Conservation (phyloP, 2,113 vertebrate genomes). For the Calyptomena viridis region DNA sequence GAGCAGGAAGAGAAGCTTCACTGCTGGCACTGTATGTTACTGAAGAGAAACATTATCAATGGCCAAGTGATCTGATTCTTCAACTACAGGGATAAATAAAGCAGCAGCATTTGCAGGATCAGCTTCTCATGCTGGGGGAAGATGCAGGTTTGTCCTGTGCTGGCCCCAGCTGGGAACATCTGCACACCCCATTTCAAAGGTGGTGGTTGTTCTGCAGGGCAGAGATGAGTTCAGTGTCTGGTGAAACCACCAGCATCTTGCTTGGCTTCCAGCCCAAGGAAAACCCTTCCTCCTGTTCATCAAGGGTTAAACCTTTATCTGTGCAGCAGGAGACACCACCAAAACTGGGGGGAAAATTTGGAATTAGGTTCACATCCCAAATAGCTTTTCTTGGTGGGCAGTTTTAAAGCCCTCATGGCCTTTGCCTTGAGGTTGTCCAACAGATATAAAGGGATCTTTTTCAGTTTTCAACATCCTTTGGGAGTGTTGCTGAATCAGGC, state of each 20-base stretch:
- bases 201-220: neutral
- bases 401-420: neutral
- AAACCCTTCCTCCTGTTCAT: neutral
- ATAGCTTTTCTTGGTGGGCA: neutral
- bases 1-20: neutral
- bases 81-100: neutral
- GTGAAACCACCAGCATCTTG: neutral
- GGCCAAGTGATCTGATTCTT: neutral
- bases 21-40: neutral
- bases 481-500: neutral
- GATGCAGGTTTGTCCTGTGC: neutral
- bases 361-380: neutral
- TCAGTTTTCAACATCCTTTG: neutral
- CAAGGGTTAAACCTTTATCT: neutral
- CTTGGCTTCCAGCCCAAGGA: neutral
- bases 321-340: neutral
- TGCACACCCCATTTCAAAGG: neutral
- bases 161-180: neutral
- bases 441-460: neutral
- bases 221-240: accelerated
- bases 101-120: neutral
- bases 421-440: neutral
- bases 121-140: neutral
- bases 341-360: accelerated
- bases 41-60: neutral